These are phyloP conservation scores for Mesoligia furuncula DNA, from an alignment of 2,888 invertebrate genomes.

Conservation along the genomic window DNA sequence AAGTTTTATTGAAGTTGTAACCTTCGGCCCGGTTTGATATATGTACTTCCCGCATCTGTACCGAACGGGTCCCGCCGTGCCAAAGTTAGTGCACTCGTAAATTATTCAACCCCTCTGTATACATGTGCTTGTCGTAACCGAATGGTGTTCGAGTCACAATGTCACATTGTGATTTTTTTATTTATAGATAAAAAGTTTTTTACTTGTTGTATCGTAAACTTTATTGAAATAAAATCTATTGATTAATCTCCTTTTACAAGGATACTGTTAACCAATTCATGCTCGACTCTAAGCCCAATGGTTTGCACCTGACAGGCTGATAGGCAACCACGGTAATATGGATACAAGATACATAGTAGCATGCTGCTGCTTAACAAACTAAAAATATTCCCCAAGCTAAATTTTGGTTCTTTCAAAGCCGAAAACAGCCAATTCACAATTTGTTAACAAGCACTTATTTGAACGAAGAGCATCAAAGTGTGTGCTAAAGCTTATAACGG, in stretches of 20 bases:
- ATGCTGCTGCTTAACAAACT: not conserved
- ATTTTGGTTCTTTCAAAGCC: constrained; percentile 2
- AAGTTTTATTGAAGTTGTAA: constrained; percentile 85
- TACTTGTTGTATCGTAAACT: no score
- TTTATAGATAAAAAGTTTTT: constrained; percentile 39
- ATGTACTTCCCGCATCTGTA: constrained; percentile 82
- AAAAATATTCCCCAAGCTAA: not conserved
- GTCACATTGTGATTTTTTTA: constrained; percentile 73
- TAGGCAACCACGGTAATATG: not conserved
- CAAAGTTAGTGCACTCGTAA: constrained; percentile 87
- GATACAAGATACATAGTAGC: not conserved
- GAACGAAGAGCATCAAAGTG: constrained; percentile 47
- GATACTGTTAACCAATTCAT: no score
- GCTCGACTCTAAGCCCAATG: not conserved
- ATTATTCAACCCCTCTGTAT: constrained; percentile 87
- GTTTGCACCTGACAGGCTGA: no score
- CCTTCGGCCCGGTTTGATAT: constrained; percentile 85
- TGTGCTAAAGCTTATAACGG: constrained; percentile 52
- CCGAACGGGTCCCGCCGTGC: constrained; percentile 78
- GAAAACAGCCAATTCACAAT: constrained; percentile 13
- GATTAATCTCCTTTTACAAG: not conserved
- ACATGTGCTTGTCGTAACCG: constrained; percentile 80
- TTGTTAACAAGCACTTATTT: constrained; percentile 38
- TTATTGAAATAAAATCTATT: not conserved
- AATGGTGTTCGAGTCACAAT: constrained; percentile 77